Base-by-base conservation (phyloP, 2,888 invertebrate species). In the Microctonus brassicae region DNA sequence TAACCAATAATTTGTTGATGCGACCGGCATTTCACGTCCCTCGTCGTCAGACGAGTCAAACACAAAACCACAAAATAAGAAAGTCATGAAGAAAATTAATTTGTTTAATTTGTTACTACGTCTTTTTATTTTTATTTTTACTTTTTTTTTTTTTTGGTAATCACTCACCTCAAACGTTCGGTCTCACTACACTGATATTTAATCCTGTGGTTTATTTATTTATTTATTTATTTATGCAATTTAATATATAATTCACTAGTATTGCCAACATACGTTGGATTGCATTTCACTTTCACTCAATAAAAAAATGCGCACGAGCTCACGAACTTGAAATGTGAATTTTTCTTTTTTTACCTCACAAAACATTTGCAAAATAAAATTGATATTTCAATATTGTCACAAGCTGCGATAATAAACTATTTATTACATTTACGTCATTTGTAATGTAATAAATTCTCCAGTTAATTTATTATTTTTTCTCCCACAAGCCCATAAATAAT, bases 11-110 rank as follows among this genome's bases (percentile, higher is more conserved):
- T 84, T 81, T 73, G 82, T 82, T 77, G 84, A 84, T 10, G 80
- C 84, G 73, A 83, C 83, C 60, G 83, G 84, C 84, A 84, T 84
- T 76, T 83, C 81, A 80, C 68, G 63, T 53, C 74, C 72, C 76
- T 81, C 81, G 82, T 83, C 81, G 81, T 83, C 83, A 60, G 83
- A 82, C 80, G 83, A 85, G 82, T 83, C 81, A 78, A 84, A 84
- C 77, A 84, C 80, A 78, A 85, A 83, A 69, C 85, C 85, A 77
- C 85, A 84, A 65, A 85, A 84, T 80, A 83, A 77, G 81, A 85
- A 85, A 80, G 85, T 85, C 85, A 85, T 85, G 39, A 69, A 69
- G 17, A 20, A 17, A 47, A 47, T 20, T 47, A 47, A 47, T 20
- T 17, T 47, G 7, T 47, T 17, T 2, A 17, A 47, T 47, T 47